Evolutionary conservation across 1,140 invertebrate species (phyloP), one percentile per base, ranked within the genome.

Genomic region (Belonocnema kinseyi): DNA sequence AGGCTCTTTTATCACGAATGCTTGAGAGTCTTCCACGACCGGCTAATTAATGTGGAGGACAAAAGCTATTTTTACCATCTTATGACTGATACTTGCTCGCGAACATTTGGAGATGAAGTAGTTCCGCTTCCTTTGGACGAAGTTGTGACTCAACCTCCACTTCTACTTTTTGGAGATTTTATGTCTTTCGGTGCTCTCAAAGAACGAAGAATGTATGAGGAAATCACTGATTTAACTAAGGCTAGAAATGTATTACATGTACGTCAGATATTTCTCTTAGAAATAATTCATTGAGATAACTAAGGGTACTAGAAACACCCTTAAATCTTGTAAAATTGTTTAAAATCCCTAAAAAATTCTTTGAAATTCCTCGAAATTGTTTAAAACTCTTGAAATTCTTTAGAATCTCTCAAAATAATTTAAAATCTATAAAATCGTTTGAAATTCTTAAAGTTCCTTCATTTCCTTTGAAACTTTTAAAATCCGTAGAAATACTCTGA

Each of bases 1-100:
- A 96, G 96, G 77, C 91, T 98, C 2, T 98, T 97, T 92, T 96
- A 97, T 83, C 97, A 98, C 88, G 97, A 98, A 91, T 96, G 96
- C 58, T 93, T 97, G 56, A 93, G 97, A 46, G 97, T 98, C 0
- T 98, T 97, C 89, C 97, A 98, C 90, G 97, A 98, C 89, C 95
- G 97, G 14, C 90, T 99, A 11, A 96, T 97, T 61, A 96, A 97
- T 83, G 88, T 93, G 13, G 92, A 94, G 56, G 97, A 98, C 87
- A 95, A 96, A 82, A 93, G 92, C 46, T 95, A 97, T 86, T 96
- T 98, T 82, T 96, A 95, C 85, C 92, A 92, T 11, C 88, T 96
- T 8, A 92, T 97, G 90, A 90, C 91, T 56, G 92, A 92, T 52
- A 93, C 95, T 0, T 96, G 94, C 82, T 51, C 83, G 3, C 90